Percentiles rank a stretch among this genome's conserved stretches.
phyloP scores from a whole-genome alignment of 2,797 vertebrate genomes.

The Sebastes miniatus region DNA sequence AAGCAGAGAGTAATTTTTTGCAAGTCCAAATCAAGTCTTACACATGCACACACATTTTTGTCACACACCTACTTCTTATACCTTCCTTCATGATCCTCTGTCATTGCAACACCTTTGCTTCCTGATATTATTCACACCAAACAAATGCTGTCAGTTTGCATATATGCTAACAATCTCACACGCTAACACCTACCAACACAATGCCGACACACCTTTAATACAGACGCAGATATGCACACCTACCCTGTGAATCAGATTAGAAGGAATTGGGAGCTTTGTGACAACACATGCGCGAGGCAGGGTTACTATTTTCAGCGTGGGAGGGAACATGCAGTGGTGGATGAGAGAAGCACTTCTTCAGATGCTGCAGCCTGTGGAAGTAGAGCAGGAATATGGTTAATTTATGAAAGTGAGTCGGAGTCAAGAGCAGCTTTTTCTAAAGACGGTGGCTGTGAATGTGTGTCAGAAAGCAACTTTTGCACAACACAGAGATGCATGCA shows the following conservation, averaged over 20 bases:
- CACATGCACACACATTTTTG: not conserved
- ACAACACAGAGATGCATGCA: not conserved
- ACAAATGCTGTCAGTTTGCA: conserved; percentile 13
- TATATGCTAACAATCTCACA: not conserved
- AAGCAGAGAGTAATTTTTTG: too few species aligned
- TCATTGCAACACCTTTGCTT: conserved; percentile 1
- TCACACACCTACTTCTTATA: not conserved
- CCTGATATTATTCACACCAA: conserved; percentile 15
- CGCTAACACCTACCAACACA: not conserved
- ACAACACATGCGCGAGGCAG: conserved; percentile 14
- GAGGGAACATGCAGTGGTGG: conserved; percentile 26
- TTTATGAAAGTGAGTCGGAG: conserved; percentile 60
- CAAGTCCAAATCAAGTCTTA: too few species aligned
- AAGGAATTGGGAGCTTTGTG: not conserved
- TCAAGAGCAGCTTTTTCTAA: conserved; percentile 19
- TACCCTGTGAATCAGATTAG: not conserved
- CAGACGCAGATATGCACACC: not conserved
- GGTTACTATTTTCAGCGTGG: conserved; percentile 55
- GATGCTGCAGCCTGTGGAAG: conserved; percentile 45
- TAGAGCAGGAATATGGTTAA: conserved; percentile 56
- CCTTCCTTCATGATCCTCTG: not conserved
- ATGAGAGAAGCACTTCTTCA: conserved; percentile 31
- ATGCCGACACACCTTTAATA: not conserved
- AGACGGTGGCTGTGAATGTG: conserved; percentile 13
- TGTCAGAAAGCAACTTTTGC: not conserved